These are phyloP conservation scores for Zaprionus tsacasi DNA, from an alignment of 1,140 invertebrate species.

Conservation along the genomic window DNA sequence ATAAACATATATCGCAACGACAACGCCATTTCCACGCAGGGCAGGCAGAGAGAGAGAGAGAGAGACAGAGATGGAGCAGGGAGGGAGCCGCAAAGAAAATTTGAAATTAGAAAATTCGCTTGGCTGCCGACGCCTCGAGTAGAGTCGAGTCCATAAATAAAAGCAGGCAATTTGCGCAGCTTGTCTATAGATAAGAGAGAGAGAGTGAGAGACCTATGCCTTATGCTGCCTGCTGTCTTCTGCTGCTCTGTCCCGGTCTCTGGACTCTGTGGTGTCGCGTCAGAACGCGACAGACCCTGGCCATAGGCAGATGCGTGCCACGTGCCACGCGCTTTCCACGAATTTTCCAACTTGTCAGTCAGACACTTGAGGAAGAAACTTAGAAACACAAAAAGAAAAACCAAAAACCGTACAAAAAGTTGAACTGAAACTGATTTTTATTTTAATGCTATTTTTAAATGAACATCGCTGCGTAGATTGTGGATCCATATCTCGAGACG, in stretches of 20 bases:
- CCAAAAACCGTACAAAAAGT: constrained; percentile 35
- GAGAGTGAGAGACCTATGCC: neutral
- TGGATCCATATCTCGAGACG: constrained; percentile 90
- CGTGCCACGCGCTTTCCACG: constrained; percentile 61
- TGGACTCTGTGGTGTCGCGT: constrained; percentile 47
- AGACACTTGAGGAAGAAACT: constrained; percentile 61
- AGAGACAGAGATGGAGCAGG: neutral
- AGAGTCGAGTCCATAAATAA: constrained; percentile 78
- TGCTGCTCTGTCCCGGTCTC: constrained; percentile 32
- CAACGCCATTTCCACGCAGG: constrained; percentile 53
- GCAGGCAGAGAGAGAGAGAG: neutral
- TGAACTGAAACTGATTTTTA: constrained; percentile 60
- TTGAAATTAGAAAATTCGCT: constrained; percentile 78
- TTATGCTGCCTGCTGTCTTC: constrained; percentile 17
- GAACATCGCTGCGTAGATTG: constrained; percentile 85
- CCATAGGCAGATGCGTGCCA: constrained; percentile 73
- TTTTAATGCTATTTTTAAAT: constrained; percentile 80
- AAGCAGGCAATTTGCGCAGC: constrained; percentile 71
- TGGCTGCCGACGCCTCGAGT: constrained; percentile 55
- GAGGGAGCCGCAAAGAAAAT: constrained; percentile 35
- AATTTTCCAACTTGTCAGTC: constrained; percentile 55
- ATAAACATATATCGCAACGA: constrained; percentile 76
- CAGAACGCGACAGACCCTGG: constrained; percentile 72
- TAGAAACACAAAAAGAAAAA: constrained; percentile 22
- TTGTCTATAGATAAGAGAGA: constrained; percentile 63